A percentile compares a stretch with the other conserved stretches of the same genome.
These are phyloP conservation scores for Myotis myotis DNA, from an alignment of 2,797 vertebrate genomes.

Conservation along the genomic window DNA sequence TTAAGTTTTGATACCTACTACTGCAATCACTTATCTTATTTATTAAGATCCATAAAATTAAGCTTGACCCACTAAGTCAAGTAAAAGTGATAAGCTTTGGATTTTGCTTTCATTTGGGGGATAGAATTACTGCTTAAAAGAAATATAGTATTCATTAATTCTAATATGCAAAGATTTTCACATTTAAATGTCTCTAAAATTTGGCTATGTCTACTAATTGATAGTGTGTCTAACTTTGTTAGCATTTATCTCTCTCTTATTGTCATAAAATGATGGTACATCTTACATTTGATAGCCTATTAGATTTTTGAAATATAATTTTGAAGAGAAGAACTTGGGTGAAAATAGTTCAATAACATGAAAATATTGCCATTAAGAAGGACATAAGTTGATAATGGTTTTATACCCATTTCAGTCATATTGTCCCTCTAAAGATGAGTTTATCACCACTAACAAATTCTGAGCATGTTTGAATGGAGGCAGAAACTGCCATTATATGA, in stretches of 20 bases:
- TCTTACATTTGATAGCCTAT: not conserved
- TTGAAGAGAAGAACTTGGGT: not conserved
- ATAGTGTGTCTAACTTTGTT: not conserved
- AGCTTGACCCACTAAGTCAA: slow-evolving; percentile 38
- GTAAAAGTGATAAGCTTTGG: not conserved
- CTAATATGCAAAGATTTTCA: slow-evolving; percentile 10
- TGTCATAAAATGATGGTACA: not conserved
- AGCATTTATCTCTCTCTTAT: not conserved
- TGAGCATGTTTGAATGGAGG: not conserved
- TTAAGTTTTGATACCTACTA: not conserved
- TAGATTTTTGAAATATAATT: slow-evolving; percentile 13
- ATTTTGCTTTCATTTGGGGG: not conserved
- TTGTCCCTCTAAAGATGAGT: not conserved
- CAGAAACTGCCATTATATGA: not conserved
- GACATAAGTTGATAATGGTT: not conserved
- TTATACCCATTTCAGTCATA: not conserved
- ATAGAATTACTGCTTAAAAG: not conserved
- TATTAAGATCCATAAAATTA: slow-evolving; percentile 51
- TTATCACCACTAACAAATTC: not conserved
- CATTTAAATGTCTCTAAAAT: slow-evolving; percentile 37
- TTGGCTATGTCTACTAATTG: not conserved
- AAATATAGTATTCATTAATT: not conserved
- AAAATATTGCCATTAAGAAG: not conserved
- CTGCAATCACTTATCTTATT: not conserved
- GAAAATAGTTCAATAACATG: not conserved